Base-by-base conservation (phyloP, 2,888 invertebrate species). In the Mythimna ferrago region DNA sequence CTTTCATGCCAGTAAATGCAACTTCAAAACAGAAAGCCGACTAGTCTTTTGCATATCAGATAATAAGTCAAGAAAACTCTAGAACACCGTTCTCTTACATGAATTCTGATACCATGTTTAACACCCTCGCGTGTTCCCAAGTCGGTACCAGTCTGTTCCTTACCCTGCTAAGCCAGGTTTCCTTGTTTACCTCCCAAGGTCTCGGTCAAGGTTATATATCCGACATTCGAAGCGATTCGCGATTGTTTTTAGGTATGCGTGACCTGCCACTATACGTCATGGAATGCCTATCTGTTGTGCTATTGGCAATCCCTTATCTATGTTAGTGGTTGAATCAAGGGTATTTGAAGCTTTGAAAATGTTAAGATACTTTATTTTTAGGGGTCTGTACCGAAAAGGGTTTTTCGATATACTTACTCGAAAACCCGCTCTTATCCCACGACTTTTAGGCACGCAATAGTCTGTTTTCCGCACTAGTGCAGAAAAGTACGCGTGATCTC, bases 181-280 rank as follows among this genome's bases (percentile, higher is more conserved):
- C 67, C 73, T 67, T 71, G 62, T 77, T 71, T 66, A 66, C 56
- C 35, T 11, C 14, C 16, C 44, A 78, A 74, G 74, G 76, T 68
- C 68, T 48, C 19, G 74, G 81, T 69, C 82, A 67, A 71, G 83
- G 83, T 61, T 38, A 73, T 57, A 67, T 10, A 66, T 48, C 38
- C n/a, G 38, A 61, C 7, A 38, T 44, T 63, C 2, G 61, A 70
- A 57, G 44, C 62, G 21, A 66, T 19, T 67, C 53, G 48, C 63
- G 61, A 65, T 82, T 75, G 80, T 75, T 84, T 83, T 84, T 54
- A 73, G 73, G 21, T 66, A 14, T 83, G 69, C 84, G 85, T 84
- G 84, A 83, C 66, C 51, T 61, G 65, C 26, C 38, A 7, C 44
- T 60, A 53, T 85, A 56, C 41, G 71, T 78, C 76, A 71, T 51